Base-by-base conservation (phyloP, 2,113 vertebrate genomes). In the Ramphastos sulfuratus region DNA sequence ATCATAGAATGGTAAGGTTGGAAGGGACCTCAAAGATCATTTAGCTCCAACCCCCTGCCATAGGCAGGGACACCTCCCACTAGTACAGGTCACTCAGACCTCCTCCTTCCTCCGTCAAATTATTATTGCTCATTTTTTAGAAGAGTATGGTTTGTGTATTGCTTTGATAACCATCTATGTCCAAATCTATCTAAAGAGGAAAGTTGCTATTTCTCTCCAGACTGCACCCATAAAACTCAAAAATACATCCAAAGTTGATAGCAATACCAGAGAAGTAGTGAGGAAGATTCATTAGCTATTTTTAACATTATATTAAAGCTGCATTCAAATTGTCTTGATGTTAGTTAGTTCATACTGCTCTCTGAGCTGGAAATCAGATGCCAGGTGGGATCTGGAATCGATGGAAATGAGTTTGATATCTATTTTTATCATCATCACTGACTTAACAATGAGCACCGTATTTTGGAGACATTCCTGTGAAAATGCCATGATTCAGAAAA, bases 401-500 rank as follows among this genome's bases (percentile, higher is more conserved):
- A 95, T 96, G 93, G 82, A 96, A 96, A 95, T 95, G 61, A 96
- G 55, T 94, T 93, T 66, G 50, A 74, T 84, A 90, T 76, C 94
- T 96, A 96, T 96, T 96, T 96, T 96, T 96, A 95, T 88, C 94
- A 91, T 59, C 90, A 95, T 92, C 87, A 72, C 87, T 95, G 95
- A 96, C 90, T 96, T 95, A 96, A 96, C 96, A 96, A 96, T 92
- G 90, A 96, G 90, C 74, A 95, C 95, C 94, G 91, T 91, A 96
- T 94, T 96, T 93, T 95, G 87, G 90, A 96, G 95, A 94, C 92
- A 96, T 94, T 94, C 90, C 90, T 94, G 87, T 95, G 94, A 95
- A 96, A 96, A 96, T 96, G 95, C 94, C 96, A 95, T 92, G 96
- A 96, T 91, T 96, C 96, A 96, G 93, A 96, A 96, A 96, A 96